Evolutionary conservation across 2,797 vertebrate species (phyloP).

Genomic region (Labroides dimidiatus): DNA sequence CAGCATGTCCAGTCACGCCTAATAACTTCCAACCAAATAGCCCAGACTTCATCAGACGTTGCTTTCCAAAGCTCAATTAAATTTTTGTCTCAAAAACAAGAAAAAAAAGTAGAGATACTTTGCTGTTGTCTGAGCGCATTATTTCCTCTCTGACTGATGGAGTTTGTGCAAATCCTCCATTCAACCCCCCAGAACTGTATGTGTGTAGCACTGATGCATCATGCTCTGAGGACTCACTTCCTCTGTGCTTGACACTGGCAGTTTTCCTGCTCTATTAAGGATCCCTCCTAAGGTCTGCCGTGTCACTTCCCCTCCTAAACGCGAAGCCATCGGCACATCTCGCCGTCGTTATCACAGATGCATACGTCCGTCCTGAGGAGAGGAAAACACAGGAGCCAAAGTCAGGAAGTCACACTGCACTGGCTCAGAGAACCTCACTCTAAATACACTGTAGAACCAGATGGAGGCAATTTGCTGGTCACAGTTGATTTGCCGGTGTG

Average conservation of each 20-base stretch:
- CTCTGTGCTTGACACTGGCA: constrained; percentile 33
- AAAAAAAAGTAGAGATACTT: neutral
- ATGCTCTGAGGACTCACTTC: constrained; percentile 8
- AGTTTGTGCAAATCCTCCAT: neutral
- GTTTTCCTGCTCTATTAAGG: constrained; percentile 26
- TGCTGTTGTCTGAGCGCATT: neutral
- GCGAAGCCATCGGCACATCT: constrained; percentile 20
- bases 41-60: constrained; percentile 51
- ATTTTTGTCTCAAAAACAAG: constrained; percentile 1
- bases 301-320: constrained; percentile 4
- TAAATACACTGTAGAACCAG: constrained; percentile 60
- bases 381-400: constrained; percentile 12
- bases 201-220: neutral
- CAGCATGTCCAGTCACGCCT: constrained; percentile 32
- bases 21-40: constrained; percentile 37
- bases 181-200: too few relatives aligned
- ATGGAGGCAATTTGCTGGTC: constrained; percentile 71
- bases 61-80: constrained; percentile 37
- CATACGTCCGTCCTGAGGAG: constrained; percentile 8
- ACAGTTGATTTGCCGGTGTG: constrained; percentile 59
- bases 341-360: constrained; percentile 21
- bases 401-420: constrained; percentile 21
- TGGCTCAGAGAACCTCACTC: constrained; percentile 17
- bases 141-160: too few relatives aligned
- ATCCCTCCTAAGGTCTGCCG: constrained; percentile 9